Evolutionary conservation across 2,888 invertebrate genomes (phyloP).

Genomic region (Thelaira solivaga): DNA sequence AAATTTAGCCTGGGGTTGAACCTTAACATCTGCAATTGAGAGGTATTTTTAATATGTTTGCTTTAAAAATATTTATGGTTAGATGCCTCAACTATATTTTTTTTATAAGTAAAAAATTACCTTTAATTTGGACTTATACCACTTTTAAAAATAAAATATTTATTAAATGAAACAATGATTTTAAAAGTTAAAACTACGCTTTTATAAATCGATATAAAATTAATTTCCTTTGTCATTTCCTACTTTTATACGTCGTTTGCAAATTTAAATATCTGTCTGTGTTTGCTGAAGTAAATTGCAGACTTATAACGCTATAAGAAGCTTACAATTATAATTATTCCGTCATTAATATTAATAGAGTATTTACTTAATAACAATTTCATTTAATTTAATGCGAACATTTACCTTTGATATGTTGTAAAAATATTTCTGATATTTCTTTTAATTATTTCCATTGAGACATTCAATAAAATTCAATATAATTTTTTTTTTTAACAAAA

Average conservation of each 20-base stretch:
- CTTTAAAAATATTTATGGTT: too few relatives aligned
- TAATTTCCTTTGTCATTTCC: background rate
- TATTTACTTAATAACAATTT: slow-evolving; percentile 31
- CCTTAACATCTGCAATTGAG: too few relatives aligned
- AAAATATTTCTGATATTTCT: background rate
- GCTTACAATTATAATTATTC: slow-evolving; percentile 38
- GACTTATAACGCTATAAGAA: slow-evolving; percentile 1
- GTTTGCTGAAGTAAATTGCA: background rate
- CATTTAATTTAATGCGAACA: background rate
- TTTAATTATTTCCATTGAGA: background rate
- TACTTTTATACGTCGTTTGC: background rate
- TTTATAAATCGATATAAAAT: too few relatives aligned
- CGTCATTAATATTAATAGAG: slow-evolving; percentile 46
- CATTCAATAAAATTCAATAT: background rate
- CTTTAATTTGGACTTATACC: too few relatives aligned
- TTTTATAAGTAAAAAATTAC: too few relatives aligned
- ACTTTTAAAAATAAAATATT: too few relatives aligned
- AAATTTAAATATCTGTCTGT: background rate
- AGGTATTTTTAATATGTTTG: too few relatives aligned
- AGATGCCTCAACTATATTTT: too few relatives aligned
- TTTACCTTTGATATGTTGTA: background rate
- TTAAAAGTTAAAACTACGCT: too few relatives aligned
- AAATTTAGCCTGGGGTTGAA: too few relatives aligned
- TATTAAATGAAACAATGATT: too few relatives aligned
- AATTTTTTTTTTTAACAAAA: background rate